A percentile compares a stretch with the other conserved stretches of the same genome.
Conservation (phyloP, 2,797 vertebrate genomes). For the Lates japonicus region DNA sequence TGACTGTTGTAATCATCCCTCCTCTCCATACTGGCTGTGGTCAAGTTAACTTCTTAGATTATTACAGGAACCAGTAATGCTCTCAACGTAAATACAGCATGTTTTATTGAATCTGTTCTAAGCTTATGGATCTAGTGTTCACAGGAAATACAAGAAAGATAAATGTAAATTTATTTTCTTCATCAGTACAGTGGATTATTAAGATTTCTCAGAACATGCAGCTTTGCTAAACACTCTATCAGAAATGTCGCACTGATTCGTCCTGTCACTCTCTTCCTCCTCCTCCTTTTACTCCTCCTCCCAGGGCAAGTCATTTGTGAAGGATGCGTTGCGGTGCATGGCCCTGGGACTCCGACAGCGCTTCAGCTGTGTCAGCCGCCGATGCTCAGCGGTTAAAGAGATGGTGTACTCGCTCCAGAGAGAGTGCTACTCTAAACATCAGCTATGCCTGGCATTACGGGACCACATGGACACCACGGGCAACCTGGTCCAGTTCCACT, state of each 20-base stretch:
- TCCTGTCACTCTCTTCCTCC: background rate
- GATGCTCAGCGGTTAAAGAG: conserved; percentile 94
- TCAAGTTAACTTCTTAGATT: background rate
- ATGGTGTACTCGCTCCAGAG: conserved; percentile 95
- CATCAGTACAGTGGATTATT: background rate
- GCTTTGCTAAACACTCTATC: background rate
- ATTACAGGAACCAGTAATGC: background rate
- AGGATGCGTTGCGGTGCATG: conserved; percentile 95
- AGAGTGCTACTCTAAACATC: conserved; percentile 95
- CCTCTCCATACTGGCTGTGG: too few species aligned
- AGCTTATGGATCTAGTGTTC: background rate
- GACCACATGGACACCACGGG: conserved; percentile 93
- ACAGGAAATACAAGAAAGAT: background rate
- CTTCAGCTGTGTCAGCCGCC: conserved; percentile 96
- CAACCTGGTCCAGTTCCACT: conserved; percentile 96
- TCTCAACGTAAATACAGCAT: background rate
- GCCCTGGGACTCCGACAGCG: conserved; percentile 94
- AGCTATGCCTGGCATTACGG: conserved; percentile 91
- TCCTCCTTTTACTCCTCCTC: background rate
- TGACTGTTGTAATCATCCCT: too few species aligned
- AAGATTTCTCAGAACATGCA: background rate
- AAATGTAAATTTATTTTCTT: background rate
- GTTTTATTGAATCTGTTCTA: too few species aligned
- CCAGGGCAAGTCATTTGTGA: conserved; percentile 97
- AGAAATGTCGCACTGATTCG: conserved; percentile 9